phyloP scores from a whole-genome alignment of 2,888 invertebrate genomes.

The Euzophera pinguis region DNA sequence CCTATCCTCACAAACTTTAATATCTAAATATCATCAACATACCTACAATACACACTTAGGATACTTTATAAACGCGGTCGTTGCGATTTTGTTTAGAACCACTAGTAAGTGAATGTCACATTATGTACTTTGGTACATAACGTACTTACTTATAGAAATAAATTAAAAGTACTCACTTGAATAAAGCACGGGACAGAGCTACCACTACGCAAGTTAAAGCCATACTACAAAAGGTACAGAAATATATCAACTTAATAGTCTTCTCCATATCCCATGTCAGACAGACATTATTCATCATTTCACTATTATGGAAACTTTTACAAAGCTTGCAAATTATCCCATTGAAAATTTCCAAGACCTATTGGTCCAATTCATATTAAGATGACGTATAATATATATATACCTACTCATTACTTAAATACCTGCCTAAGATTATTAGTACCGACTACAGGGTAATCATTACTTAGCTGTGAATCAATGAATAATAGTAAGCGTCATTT shows the following conservation, averaged over 20 bases:
- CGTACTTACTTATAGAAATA: no score
- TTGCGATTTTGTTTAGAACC: no score
- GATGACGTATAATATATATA: neutral
- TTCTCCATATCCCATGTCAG: neutral
- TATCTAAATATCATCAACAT: no score
- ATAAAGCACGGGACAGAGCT: neutral
- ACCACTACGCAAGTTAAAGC: neutral
- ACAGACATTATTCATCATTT: conserved; percentile 19
- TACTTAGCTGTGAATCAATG: conserved; percentile 3
- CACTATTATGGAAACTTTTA: conserved; percentile 18
- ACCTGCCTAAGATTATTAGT: neutral
- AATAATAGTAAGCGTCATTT: conserved; percentile 1
- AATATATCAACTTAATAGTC: conserved; percentile 10
- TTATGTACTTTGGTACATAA: no score
- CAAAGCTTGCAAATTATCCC: conserved; percentile 18
- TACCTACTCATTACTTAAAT: neutral
- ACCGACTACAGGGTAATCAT: neutral
- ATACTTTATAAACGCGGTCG: no score
- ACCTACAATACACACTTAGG: no score
- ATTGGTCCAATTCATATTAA: conserved; percentile 2
- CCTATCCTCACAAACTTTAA: no score
- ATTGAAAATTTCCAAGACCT: conserved; percentile 15
- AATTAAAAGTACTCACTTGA: conserved; percentile 1
- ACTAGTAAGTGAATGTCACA: no score
- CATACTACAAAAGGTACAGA: conserved; percentile 4